These are phyloP conservation scores for Oxygymnocypris stewartii DNA, from an alignment of 2,113 vertebrate genomes.

Conservation along the genomic window DNA sequence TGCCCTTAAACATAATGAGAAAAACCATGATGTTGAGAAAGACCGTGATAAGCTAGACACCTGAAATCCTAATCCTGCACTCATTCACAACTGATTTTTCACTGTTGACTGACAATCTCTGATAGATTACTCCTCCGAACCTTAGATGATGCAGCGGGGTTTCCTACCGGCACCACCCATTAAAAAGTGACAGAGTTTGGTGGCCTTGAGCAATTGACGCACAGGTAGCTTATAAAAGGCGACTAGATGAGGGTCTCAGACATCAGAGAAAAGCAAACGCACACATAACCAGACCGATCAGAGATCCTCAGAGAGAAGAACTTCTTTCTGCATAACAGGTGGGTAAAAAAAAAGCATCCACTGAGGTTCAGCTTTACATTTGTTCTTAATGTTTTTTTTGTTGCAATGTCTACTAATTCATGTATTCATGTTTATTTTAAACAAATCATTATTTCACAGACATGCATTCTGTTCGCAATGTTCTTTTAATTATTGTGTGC, in stretches of 20 bases:
- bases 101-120: not conserved
- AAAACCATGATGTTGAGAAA: slow-evolving; percentile 26
- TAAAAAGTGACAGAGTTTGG: slow-evolving; percentile 30
- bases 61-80: not conserved
- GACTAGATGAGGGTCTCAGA: slow-evolving; percentile 31
- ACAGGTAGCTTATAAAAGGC: slow-evolving; percentile 61
- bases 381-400: not conserved
- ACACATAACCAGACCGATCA: not conserved
- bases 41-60: not conserved
- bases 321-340: slow-evolving; percentile 37
- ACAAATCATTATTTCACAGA: not conserved
- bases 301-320: slow-evolving; percentile 20
- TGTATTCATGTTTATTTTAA: not conserved
- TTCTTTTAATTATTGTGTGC: not conserved
- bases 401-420: not conserved
- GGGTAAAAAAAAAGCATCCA: slow-evolving; percentile 7
- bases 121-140: slow-evolving; percentile 9
- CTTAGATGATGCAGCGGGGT: slow-evolving; percentile 15
- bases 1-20: slow-evolving; percentile 36
- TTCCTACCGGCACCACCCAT: slow-evolving; percentile 31
- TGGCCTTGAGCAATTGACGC: slow-evolving; percentile 52
- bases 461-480: not conserved
- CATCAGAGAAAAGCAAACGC: slow-evolving; percentile 38
- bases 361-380: not conserved
- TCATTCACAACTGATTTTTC: slow-evolving; percentile 43